These are phyloP conservation scores for Molanna angustata DNA, from an alignment of 2,888 invertebrate genomes.

Conservation along the genomic window DNA sequence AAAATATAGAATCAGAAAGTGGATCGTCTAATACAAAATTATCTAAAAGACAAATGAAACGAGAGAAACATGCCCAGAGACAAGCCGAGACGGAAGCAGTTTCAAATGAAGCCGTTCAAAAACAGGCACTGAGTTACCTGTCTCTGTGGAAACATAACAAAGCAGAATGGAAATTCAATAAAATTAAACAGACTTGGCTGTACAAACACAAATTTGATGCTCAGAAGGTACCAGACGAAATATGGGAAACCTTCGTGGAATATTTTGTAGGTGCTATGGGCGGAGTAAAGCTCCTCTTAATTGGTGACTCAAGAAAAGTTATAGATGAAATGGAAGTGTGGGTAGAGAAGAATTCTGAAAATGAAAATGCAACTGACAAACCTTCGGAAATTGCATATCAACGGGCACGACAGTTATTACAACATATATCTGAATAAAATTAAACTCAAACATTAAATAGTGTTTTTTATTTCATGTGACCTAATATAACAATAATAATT, in stretches of 20 bases:
- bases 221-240: constrained; percentile 55
- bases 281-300: constrained; percentile 58
- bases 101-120: constrained; percentile 54
- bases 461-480: too few species aligned
- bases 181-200: constrained; percentile 73
- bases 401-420: constrained; percentile 65
- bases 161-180: constrained; percentile 77
- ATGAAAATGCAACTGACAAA: constrained; percentile 39
- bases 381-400: constrained; percentile 52
- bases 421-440: constrained; percentile 58
- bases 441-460: too few species aligned
- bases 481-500: too few species aligned
- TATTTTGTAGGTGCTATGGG: constrained; percentile 71
- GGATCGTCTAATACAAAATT: constrained; percentile 45
- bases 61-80: constrained; percentile 58
- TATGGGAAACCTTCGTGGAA: constrained; percentile 65
- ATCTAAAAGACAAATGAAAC: constrained; percentile 66
- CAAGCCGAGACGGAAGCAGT: constrained; percentile 55
- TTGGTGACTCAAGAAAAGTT: constrained; percentile 62
- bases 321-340: constrained; percentile 61
- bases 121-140: constrained; percentile 64
- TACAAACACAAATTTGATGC: constrained; percentile 66
- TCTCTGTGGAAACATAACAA: constrained; percentile 70
- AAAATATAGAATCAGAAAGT: constrained; percentile 36
- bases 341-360: constrained; percentile 43